Evolutionary conservation across 2,113 vertebrate species (phyloP).

Genomic region (Haemorhous mexicanus): DNA sequence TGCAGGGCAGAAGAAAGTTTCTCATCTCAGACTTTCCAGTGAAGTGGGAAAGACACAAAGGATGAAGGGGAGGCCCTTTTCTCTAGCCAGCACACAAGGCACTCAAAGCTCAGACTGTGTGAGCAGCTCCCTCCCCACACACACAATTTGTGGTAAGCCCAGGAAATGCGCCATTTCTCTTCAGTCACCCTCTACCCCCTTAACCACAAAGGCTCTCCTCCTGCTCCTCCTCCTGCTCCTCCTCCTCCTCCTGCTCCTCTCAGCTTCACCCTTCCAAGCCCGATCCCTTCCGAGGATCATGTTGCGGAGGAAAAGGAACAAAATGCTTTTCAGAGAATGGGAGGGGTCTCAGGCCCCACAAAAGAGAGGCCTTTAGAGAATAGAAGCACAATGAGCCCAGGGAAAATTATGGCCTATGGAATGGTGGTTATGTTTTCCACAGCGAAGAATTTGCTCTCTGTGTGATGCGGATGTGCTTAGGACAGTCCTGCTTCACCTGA

Average conservation of each 20-base stretch:
- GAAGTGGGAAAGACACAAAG: background rate
- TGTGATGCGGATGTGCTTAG: background rate
- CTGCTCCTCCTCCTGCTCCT: background rate
- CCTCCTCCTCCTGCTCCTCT: background rate
- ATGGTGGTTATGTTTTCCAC: background rate
- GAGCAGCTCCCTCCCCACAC: background rate
- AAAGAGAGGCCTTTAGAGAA: background rate
- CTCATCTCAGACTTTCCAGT: background rate
- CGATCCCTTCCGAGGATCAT: background rate
- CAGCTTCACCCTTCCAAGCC: background rate
- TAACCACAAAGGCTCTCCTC: background rate
- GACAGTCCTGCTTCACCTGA: background rate
- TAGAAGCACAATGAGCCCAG: fast-evolving
- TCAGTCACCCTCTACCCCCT: background rate
- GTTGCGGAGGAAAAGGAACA: background rate
- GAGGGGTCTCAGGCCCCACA: background rate
- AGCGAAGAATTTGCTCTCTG: background rate
- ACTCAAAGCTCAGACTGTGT: background rate
- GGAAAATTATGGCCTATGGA: background rate
- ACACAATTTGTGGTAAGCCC: background rate
- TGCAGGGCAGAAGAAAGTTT: background rate
- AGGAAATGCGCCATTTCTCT: background rate
- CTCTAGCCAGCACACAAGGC: background rate
- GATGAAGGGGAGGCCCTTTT: background rate
- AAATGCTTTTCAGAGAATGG: background rate